phyloP scores from a whole-genome alignment of 2,888 invertebrate genomes.

The Nomada goodeniana region DNA sequence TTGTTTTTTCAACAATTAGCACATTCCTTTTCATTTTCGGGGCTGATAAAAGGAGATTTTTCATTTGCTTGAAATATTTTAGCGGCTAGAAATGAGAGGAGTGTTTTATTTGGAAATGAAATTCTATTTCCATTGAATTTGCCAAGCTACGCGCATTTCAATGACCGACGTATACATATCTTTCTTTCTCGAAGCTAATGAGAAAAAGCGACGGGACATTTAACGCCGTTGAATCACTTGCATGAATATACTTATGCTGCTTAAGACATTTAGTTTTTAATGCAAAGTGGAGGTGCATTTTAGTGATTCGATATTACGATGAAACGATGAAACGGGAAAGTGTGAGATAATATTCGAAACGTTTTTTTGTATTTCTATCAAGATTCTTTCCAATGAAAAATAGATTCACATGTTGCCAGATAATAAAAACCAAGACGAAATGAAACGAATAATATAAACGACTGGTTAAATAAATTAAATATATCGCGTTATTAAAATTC shows the following conservation, averaged over 20 bases:
- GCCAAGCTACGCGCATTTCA: neutral
- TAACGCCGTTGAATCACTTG: neutral
- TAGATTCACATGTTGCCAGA: too few species aligned
- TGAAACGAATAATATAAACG: too few species aligned
- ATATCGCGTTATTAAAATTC: too few species aligned
- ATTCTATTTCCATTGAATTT: neutral
- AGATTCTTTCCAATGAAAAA: too few species aligned
- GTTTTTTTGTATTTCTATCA: too few species aligned
- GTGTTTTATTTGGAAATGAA: neutral
- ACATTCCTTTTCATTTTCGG: too few species aligned
- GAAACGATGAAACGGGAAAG: too few species aligned
- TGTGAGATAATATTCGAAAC: too few species aligned
- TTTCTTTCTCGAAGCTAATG: neutral
- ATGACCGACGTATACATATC: neutral
- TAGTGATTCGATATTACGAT: neutral
- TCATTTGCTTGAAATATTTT: neutral
- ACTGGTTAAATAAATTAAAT: too few species aligned
- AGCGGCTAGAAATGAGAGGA: neutral
- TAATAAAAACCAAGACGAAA: too few species aligned
- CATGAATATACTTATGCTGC: neutral
- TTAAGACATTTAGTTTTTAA: neutral
- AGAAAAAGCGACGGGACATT: neutral
- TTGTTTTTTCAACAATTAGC: too few species aligned
- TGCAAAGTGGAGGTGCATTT: neutral
- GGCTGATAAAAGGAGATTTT: neutral